A percentile compares a stretch with the other conserved stretches of the same genome.
Evolutionary conservation across 2,113 vertebrate genomes (phyloP).

Genomic region (Nyctereutes procyonoides): DNA sequence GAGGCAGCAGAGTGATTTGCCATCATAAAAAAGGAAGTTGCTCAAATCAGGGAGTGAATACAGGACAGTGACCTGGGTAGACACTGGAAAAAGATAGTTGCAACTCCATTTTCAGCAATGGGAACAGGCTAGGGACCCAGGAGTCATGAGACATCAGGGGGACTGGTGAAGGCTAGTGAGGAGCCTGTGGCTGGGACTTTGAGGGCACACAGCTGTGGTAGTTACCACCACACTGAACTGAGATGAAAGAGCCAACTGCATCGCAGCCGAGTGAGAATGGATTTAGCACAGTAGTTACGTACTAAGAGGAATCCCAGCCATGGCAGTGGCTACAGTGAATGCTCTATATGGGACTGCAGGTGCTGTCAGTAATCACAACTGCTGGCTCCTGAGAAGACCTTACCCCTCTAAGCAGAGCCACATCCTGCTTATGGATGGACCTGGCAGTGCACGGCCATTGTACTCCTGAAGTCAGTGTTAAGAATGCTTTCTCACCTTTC

Average conservation of each 20-base stretch:
- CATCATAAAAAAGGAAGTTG: background rate
- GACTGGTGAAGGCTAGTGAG: background rate
- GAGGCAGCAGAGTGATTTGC: background rate
- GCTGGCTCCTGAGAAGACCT: background rate
- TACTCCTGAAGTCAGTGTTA: background rate
- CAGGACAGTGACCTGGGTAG: background rate
- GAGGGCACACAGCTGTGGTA: background rate
- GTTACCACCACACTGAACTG: background rate
- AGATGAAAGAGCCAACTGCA: background rate
- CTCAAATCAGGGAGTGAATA: background rate
- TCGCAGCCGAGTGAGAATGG: background rate
- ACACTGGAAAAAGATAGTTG: background rate
- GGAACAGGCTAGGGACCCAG: background rate
- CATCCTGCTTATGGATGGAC: background rate
- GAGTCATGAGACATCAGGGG: background rate
- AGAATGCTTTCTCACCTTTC: background rate
- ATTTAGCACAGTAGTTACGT: background rate
- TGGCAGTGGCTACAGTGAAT: accelerated
- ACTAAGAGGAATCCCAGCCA: background rate
- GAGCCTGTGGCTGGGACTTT: background rate
- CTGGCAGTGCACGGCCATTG: background rate
- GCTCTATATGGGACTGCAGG: background rate
- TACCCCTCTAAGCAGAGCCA: background rate
- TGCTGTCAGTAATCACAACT: background rate
- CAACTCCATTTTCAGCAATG: background rate